A percentile compares a stretch with the other conserved stretches of the same genome.
These are phyloP conservation scores for Eufriesea mexicana DNA, from an alignment of 1,140 invertebrate species.

Conservation along the genomic window DNA sequence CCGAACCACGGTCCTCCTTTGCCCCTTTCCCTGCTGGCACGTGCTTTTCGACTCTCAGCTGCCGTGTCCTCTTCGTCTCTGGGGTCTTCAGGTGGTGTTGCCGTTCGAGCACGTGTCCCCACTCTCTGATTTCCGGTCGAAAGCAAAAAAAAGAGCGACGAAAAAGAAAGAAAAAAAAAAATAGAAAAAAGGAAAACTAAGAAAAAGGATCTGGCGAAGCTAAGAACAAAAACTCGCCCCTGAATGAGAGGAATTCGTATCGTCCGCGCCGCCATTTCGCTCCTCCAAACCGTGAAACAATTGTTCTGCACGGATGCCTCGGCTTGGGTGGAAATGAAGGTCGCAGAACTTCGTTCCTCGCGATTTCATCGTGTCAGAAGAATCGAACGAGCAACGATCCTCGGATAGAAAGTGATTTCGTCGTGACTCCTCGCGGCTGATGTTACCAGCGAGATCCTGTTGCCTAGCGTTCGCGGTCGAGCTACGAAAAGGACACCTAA, in stretches of 20 bases:
- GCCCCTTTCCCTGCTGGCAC: conserved; percentile 66
- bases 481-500: not conserved
- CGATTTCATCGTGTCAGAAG: not conserved
- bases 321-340: conserved; percentile 14
- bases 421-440: not conserved
- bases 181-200: not conserved
- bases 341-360: not conserved
- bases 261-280: not conserved
- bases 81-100: conserved; percentile 61
- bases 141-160: not conserved
- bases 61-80: conserved; percentile 40
- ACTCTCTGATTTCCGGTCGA: conserved; percentile 52
- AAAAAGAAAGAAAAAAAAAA: not conserved
- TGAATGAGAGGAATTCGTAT: conserved; percentile 31
- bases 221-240: conserved; percentile 57
- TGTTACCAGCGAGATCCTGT: not conserved
- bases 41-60: conserved; percentile 69
- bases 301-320: conserved; percentile 25
- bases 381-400: not conserved
- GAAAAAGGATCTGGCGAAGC: conserved; percentile 27
- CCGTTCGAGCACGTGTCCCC: conserved; percentile 67
- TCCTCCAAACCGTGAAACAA: conserved; percentile 16
- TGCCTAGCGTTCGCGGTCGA: not conserved
- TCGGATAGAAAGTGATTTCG: not conserved
- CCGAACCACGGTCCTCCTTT: conserved; percentile 19